Conservation (phyloP, 2,113 vertebrate species). For the Pterocles orientalis region DNA sequence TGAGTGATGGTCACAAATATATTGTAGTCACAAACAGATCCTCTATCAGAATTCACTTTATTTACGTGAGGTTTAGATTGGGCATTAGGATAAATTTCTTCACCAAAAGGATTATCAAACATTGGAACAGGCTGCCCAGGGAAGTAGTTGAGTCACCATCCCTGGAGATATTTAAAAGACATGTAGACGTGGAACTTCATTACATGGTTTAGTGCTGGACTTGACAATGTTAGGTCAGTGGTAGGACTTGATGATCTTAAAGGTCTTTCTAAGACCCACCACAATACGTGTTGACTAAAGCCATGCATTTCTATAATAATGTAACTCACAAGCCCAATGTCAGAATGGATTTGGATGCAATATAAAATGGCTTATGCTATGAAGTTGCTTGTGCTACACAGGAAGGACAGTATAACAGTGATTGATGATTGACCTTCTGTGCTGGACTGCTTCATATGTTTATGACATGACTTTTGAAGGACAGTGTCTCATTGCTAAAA, state of each 20-base stretch:
- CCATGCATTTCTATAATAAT: not conserved
- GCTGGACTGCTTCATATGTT: not conserved
- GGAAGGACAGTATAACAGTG: not conserved
- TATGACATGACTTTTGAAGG: not conserved
- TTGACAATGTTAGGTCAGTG: not conserved
- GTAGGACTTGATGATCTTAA: accelerated
- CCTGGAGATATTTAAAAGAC: not conserved
- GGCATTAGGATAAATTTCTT: not conserved
- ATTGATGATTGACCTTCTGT: slow-evolving; percentile 17
- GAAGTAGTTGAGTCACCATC: not conserved
- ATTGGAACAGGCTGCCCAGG: not conserved
- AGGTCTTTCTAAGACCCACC: not conserved
- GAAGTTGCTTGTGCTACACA: not conserved
- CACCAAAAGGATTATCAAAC: accelerated
- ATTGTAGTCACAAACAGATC: not conserved
- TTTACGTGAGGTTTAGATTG: accelerated
- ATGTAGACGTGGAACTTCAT: accelerated
- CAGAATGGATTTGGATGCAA: not conserved
- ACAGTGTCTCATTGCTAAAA: not conserved
- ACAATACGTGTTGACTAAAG: not conserved
- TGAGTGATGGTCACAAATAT: not conserved
- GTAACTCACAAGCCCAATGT: not conserved
- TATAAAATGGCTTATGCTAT: not conserved
- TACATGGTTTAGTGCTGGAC: not conserved
- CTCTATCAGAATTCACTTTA: not conserved